phyloP scores from a whole-genome alignment of 2,888 invertebrate genomes.

The Morpho helenor region DNA sequence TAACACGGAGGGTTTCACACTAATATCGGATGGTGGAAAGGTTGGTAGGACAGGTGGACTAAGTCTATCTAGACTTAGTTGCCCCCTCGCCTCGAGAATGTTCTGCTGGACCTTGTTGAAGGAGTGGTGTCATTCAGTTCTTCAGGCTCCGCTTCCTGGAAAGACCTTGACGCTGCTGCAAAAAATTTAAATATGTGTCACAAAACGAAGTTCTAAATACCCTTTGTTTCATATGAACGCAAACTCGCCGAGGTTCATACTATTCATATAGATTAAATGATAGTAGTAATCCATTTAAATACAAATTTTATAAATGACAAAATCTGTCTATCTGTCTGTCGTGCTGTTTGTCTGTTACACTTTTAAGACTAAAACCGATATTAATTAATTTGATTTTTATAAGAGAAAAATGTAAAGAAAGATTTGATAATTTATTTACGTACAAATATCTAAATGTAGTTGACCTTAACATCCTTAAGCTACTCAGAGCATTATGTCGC shows the following conservation, averaged over 20 bases:
- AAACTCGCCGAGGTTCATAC: no score
- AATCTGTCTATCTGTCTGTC: no score
- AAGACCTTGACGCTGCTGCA: conserved; percentile 55
- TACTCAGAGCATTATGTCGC: no score
- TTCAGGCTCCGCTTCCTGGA: conserved; percentile 52
- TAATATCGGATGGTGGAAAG: conserved; percentile 22
- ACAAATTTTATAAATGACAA: no score
- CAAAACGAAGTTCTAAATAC: no score
- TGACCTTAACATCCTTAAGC: no score
- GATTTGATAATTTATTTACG: not conserved
- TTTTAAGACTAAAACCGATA: no score
- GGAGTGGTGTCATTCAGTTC: conserved; percentile 54
- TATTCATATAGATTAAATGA: no score
- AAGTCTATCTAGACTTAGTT: conserved; percentile 35
- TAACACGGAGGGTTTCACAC: conserved; percentile 7
- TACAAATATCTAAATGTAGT: not conserved
- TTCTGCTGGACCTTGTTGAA: conserved; percentile 44
- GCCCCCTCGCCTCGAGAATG: conserved; percentile 53
- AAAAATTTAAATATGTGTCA: conserved; percentile 14
- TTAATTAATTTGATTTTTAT: no score
- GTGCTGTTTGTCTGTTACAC: no score
- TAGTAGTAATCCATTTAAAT: no score
- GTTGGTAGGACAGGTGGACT: conserved; percentile 14
- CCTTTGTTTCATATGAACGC: no score
- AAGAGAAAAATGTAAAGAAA: not conserved